A percentile compares a stretch with the other conserved stretches of the same genome.
Evolutionary conservation across 1,140 invertebrate genomes (phyloP).

Genomic region (Listronotus bonariensis): DNA sequence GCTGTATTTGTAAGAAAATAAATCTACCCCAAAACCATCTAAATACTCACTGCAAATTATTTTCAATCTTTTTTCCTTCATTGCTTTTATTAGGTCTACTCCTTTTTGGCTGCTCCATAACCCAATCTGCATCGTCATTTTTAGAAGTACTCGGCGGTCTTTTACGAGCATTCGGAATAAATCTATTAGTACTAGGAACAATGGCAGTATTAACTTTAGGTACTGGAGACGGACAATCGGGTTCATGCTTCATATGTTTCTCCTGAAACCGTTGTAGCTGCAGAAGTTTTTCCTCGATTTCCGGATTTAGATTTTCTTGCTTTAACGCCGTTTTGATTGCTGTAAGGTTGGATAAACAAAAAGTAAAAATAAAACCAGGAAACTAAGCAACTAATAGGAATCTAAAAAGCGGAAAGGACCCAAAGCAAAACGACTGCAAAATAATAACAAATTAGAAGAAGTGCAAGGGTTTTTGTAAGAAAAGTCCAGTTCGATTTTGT

Average conservation of each 20-base stretch:
- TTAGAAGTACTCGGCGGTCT: conserved; percentile 49
- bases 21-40: background rate
- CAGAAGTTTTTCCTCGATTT: conserved; percentile 90
- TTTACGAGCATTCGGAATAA: conserved; percentile 37
- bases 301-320: conserved; percentile 86
- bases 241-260: conserved; percentile 70
- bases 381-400: conserved; percentile 27
- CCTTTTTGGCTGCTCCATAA: conserved; percentile 61
- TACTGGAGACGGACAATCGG: conserved; percentile 46
- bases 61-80: conserved; percentile 46
- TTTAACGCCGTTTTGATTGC: conserved; percentile 82
- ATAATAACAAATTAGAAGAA: conserved; percentile 38
- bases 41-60: conserved; percentile 44
- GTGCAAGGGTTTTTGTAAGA: conserved; percentile 47
- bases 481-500: conserved; percentile 36
- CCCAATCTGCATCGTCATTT: conserved; percentile 63
- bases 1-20: background rate
- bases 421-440: conserved; percentile 55
- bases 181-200: conserved; percentile 35
- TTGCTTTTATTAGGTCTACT: conserved; percentile 43
- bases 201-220: conserved; percentile 41
- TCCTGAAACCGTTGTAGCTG: conserved; percentile 87
- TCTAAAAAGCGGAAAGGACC: conserved; percentile 42
- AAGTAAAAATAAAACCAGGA: conserved; percentile 36
- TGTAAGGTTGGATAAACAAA: conserved; percentile 51